Percentiles rank a stretch among this genome's conserved stretches.
phyloP scores from a whole-genome alignment of 2,888 invertebrate genomes.

The Lepeophtheirus nordmannii region DNA sequence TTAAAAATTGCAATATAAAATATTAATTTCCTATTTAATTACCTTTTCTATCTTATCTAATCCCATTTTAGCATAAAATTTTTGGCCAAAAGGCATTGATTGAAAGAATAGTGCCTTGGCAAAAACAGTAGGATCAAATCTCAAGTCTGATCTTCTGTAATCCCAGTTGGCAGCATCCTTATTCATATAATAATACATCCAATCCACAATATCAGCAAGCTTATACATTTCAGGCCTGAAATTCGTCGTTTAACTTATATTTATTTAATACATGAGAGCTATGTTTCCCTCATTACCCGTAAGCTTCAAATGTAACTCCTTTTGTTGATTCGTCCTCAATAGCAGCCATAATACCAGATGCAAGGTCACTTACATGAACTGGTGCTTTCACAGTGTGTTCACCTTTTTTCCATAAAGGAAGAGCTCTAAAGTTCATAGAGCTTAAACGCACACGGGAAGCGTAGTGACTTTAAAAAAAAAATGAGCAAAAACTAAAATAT shows the following conservation, averaged over 20 bases:
- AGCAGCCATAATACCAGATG: neutral
- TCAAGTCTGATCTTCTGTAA: constrained; percentile 5
- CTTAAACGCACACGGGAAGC: no score
- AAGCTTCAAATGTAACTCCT: constrained; percentile 6
- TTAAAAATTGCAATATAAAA: neutral
- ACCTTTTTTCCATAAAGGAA: constrained; percentile 14
- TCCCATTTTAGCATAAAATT: neutral
- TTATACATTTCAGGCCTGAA: neutral
- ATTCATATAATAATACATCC: neutral
- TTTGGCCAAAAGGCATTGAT: neutral
- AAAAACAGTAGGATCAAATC: neutral
- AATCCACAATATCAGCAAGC: neutral
- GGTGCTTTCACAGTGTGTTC: constrained; percentile 3
- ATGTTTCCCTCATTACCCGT: neutral
- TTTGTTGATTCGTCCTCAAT: neutral
- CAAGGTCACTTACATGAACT: neutral
- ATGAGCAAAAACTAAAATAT: no score
- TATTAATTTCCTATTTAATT: neutral
- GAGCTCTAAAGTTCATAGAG: no score
- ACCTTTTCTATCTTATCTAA: constrained; percentile 1
- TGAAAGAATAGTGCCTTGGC: neutral
- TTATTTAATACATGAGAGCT: neutral
- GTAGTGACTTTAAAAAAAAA: no score
- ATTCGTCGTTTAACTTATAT: neutral
- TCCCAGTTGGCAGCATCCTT: neutral